Percentiles rank a stretch among this genome's conserved stretches.
Conservation (phyloP, 2,888 invertebrate genomes). For the Leucoptera coffeella region DNA sequence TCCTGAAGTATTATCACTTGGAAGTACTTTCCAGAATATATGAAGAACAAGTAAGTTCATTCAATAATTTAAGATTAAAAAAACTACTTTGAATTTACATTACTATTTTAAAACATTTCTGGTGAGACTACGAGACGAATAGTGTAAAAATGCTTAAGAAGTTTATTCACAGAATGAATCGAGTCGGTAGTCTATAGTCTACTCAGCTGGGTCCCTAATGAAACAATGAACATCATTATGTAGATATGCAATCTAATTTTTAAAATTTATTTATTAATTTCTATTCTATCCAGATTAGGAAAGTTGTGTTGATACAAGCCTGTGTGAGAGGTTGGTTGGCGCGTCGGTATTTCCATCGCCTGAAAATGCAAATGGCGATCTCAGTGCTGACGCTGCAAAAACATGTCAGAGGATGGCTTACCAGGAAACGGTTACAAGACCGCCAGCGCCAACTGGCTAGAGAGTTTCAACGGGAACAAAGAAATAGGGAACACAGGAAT, state of each 20-base stretch:
- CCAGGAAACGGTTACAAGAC: slow-evolving; percentile 46
- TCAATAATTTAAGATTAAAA: too few species aligned
- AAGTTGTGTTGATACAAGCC: slow-evolving; percentile 65
- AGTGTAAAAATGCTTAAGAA: too few species aligned
- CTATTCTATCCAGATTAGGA: slow-evolving; percentile 39
- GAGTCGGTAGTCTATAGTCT: too few species aligned
- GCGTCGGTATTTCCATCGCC: slow-evolving; percentile 46
- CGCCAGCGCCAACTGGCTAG: slow-evolving; percentile 33
- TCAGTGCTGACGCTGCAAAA: slow-evolving; percentile 63
- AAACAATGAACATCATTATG: too few species aligned
- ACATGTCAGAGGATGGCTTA: slow-evolving; percentile 63
- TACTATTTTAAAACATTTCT: too few species aligned
- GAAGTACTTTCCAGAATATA: slow-evolving; percentile 70
- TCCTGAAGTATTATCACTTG: slow-evolving; percentile 75
- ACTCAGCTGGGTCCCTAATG: too few species aligned
- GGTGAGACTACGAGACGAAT: too few species aligned
- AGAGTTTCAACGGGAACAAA: slow-evolving; percentile 34
- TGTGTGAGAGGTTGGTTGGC: slow-evolving; percentile 67
- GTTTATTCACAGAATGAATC: too few species aligned
- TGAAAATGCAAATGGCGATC: slow-evolving; percentile 55
- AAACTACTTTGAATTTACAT: too few species aligned
- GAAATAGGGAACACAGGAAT: slow-evolving; percentile 25
- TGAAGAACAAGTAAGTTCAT: slow-evolving; percentile 57
- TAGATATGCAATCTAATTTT: too few species aligned
- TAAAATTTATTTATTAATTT: neutral